These are phyloP conservation scores for Lasius fuliginosus DNA, from an alignment of 2,888 invertebrate genomes.

Conservation along the genomic window DNA sequence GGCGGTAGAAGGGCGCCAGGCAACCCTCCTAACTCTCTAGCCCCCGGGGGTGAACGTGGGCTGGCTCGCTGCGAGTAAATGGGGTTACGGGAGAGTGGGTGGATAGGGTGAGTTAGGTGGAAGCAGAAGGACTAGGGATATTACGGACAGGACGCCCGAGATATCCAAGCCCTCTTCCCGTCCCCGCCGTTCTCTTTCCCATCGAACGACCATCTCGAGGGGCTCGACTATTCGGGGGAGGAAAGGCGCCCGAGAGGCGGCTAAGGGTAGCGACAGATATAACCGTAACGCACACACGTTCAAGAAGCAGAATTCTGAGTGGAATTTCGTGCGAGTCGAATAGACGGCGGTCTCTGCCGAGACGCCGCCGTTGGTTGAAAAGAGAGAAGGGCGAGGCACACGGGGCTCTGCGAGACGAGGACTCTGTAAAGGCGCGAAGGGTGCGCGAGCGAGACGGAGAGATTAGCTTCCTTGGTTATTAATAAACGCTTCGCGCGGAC, in stretches of 20 bases:
- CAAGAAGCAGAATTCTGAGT: constrained; percentile 74
- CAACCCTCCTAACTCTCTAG: constrained; percentile 83
- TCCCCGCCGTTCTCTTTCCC: constrained; percentile 60
- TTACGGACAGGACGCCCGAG: constrained; percentile 85
- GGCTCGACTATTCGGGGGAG: constrained; percentile 76
- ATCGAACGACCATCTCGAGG: constrained; percentile 76
- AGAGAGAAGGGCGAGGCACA: constrained; percentile 15
- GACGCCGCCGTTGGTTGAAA: constrained; percentile 24
- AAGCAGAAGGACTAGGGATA: constrained; percentile 82
- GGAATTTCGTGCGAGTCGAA: constrained; percentile 63
- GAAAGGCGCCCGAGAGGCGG: constrained; percentile 82
- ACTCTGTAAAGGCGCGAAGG: constrained; percentile 10
- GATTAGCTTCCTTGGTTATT: constrained; percentile 72
- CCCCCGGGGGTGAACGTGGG: constrained; percentile 77
- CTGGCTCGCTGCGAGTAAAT: constrained; percentile 73
- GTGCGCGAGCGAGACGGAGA: constrained; percentile 41
- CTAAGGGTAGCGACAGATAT: constrained; percentile 82
- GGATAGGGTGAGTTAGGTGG: constrained; percentile 65
- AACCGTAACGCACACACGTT: constrained; percentile 81
- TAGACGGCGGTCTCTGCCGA: constrained; percentile 49
- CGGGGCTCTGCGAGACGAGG: background rate
- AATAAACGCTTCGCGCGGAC: constrained; percentile 73
- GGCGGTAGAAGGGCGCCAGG: constrained; percentile 79
- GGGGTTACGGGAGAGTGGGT: constrained; percentile 49
- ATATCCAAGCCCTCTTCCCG: constrained; percentile 80